phyloP scores from a whole-genome alignment of 64 coral and sea anemone species.

The Montipora cactus region DNA sequence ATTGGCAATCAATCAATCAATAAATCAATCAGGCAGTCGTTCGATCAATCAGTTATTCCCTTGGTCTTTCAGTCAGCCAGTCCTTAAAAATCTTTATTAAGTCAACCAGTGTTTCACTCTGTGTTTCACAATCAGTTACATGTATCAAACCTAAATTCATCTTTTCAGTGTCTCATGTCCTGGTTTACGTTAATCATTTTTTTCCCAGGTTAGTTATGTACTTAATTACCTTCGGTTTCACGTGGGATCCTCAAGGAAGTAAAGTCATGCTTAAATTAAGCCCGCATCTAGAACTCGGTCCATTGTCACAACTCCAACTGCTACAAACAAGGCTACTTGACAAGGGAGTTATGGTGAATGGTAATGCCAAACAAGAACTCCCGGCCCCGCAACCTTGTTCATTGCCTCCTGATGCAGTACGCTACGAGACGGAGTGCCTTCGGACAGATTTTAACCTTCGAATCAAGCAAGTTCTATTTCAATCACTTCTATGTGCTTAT shows the following conservation, averaged over 20 bases:
- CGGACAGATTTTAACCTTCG: conserved; percentile 97
- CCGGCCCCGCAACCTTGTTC: conserved; percentile 67
- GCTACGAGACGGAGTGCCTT: conserved; percentile 92
- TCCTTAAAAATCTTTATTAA: neutral
- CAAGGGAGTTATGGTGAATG: conserved; percentile 65
- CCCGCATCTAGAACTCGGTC: conserved; percentile 73
- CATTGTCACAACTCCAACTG: conserved; percentile 64
- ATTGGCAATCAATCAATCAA: no score
- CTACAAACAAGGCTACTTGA: conserved; percentile 58
- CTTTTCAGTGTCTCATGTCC: no score
- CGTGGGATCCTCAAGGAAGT: conserved; percentile 92
- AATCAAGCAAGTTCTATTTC: conserved; percentile 96
- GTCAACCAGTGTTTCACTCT: neutral
- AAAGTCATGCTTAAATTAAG: conserved; percentile 91
- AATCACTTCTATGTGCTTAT: conserved; percentile 93
- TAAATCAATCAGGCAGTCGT: no score
- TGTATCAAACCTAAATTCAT: no score
- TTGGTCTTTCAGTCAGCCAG: neutral
- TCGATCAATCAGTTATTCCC: no score
- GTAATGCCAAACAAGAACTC: conserved; percentile 59
- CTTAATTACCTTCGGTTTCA: conserved; percentile 88
- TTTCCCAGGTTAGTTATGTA: conserved; percentile 83
- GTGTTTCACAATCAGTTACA: no score
- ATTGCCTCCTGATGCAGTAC: conserved; percentile 90
- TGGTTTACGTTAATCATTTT: neutral